Percentiles rank a stretch among this genome's conserved stretches.
Evolutionary conservation across 2,113 vertebrate species (phyloP).

Genomic region (Nettapus auritus): DNA sequence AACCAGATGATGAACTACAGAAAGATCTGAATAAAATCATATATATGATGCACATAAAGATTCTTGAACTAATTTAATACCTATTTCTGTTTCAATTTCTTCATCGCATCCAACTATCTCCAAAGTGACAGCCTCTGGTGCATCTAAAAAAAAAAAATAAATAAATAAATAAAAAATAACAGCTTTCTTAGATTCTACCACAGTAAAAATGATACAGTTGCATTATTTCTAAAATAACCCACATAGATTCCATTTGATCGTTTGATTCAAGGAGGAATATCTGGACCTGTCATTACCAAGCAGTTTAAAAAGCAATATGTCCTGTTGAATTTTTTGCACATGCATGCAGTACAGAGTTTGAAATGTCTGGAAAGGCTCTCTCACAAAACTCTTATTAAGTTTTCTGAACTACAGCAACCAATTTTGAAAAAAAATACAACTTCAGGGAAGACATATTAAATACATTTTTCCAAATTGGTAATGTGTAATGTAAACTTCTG

Average conservation of each 20-base stretch:
- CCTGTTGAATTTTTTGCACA: not conserved
- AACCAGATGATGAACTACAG: not conserved
- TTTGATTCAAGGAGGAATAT: not conserved
- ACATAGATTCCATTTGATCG: not conserved
- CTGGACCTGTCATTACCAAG: not conserved
- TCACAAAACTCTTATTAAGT: not conserved
- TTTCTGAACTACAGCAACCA: not conserved
- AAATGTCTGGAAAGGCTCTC: not conserved
- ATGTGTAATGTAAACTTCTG: not conserved
- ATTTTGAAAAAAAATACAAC: not conserved
- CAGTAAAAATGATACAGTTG: not conserved
- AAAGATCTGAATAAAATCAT: not conserved
- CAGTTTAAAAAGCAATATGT: not conserved
- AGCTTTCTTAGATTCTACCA: not conserved
- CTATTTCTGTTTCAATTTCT: slow-evolving; percentile 72
- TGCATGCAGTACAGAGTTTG: not conserved
- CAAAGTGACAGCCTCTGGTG: slow-evolving; percentile 10
- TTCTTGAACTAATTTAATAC: slow-evolving; percentile 51
- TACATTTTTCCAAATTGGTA: not conserved
- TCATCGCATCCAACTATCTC: slow-evolving; percentile 36
- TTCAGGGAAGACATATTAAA: not conserved
- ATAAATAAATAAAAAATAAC: not conserved
- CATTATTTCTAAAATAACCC: not conserved
- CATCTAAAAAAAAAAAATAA: slow-evolving; percentile 7
- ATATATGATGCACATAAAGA: not conserved